Conservation (phyloP, 2,888 invertebrate genomes). For the Drosophila imparisetae region DNA sequence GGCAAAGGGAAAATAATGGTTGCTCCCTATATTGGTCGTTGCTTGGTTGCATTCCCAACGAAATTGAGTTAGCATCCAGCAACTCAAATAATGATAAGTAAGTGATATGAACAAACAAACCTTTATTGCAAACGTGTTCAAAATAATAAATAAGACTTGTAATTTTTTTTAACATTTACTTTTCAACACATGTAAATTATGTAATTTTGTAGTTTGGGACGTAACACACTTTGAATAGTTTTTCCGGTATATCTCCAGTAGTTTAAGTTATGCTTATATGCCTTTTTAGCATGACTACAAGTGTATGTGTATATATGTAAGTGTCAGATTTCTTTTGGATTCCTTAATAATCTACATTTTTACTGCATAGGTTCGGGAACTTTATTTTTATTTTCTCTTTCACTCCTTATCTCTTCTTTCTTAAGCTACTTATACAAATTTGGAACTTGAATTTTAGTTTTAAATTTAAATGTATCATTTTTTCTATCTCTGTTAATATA, state of each 20-base stretch:
- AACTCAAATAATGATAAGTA: neutral
- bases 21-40: slow-evolving; percentile 9
- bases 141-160: neutral
- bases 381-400: neutral
- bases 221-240: neutral
- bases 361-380: neutral
- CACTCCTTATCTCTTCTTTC: neutral
- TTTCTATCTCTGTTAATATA: neutral
- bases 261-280: neutral
- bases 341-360: neutral
- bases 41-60: slow-evolving; percentile 16
- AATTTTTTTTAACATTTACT: neutral
- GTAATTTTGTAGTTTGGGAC: neutral
- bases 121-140: neutral
- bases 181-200: neutral
- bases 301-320: neutral
- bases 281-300: neutral
- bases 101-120: neutral
- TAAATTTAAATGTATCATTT: neutral
- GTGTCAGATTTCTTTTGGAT: neutral
- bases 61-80: slow-evolving; percentile 12
- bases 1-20: neutral
- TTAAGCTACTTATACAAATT: neutral
- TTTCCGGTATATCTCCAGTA: neutral
- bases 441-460: neutral